Evolutionary conservation across 2,888 invertebrate genomes (phyloP).

Genomic region (Orthosia gothica): DNA sequence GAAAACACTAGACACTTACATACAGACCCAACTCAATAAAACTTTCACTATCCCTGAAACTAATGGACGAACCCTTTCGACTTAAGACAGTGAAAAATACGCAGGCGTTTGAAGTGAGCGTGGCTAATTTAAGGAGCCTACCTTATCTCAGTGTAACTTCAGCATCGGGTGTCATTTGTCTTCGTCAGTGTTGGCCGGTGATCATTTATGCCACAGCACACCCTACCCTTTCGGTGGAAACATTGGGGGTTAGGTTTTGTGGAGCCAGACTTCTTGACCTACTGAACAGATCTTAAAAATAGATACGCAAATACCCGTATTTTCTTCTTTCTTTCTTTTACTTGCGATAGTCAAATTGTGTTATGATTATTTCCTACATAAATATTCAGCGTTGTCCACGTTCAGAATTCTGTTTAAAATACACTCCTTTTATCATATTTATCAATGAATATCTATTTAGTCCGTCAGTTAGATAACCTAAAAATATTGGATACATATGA

Average conservation of each 20-base stretch:
- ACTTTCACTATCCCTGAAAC: slow-evolving; percentile 62
- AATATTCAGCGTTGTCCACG: not conserved
- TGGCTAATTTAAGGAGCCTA: slow-evolving; percentile 91
- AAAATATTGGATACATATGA: no score
- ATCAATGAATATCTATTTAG: no score
- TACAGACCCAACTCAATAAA: slow-evolving; percentile 67
- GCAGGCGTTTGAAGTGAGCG: slow-evolving; percentile 85
- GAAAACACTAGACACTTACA: slow-evolving; percentile 12
- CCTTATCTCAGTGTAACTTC: slow-evolving; percentile 91
- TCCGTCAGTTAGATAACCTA: no score
- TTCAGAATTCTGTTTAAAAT: not conserved
- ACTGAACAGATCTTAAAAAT: slow-evolving; percentile 8
- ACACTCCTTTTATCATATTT: not conserved
- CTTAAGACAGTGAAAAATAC: slow-evolving; percentile 87
- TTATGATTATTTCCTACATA: not conserved
- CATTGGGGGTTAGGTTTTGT: slow-evolving; percentile 66
- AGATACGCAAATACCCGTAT: not conserved
- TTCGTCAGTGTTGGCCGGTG: slow-evolving; percentile 91
- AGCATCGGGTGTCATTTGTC: slow-evolving; percentile 91
- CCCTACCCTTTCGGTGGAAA: slow-evolving; percentile 87
- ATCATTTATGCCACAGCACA: slow-evolving; percentile 92
- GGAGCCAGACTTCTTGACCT: slow-evolving; percentile 48
- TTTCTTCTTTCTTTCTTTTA: not conserved
- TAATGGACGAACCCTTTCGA: slow-evolving; percentile 74
- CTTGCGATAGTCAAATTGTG: not conserved